Conservation (phyloP, 1,140 invertebrate species). For the Micrasema longulum region DNA sequence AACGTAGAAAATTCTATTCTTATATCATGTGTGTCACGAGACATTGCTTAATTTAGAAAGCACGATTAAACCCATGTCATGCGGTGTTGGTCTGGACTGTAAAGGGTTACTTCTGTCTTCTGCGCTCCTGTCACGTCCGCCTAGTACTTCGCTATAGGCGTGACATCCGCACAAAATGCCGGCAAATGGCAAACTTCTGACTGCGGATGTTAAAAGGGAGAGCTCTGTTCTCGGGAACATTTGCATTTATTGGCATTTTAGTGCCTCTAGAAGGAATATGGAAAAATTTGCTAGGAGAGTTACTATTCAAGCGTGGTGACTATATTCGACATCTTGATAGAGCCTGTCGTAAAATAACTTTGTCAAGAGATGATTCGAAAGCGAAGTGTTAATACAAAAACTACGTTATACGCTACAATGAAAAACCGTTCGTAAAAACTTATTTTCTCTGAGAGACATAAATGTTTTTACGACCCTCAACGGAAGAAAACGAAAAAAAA, state of each 20-base stretch:
- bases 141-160: constrained; percentile 10
- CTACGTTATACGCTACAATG: no score
- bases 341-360: no score
- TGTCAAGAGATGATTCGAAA: no score
- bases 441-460: no score
- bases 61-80: constrained; percentile 12
- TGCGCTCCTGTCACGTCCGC: constrained; percentile 31
- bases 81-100: constrained; percentile 16
- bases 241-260: constrained; percentile 39
- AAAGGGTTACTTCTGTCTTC: constrained; percentile 22
- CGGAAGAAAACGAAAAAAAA: no score
- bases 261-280: constrained; percentile 1
- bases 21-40: no score
- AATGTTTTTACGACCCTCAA: no score
- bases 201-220: constrained; percentile 34
- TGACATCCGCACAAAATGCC: constrained; percentile 41
- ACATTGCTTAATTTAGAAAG: no score
- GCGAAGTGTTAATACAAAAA: no score
- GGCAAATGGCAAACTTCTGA: constrained; percentile 32
- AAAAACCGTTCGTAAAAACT: no score
- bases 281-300: constrained; percentile 2
- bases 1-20: no score
- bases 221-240: constrained; percentile 25
- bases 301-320: constrained; percentile 9
- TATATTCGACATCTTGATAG: constrained; percentile 4